Conservation (phyloP, 2,888 invertebrate species). For the Masnerella sp. region DNA sequence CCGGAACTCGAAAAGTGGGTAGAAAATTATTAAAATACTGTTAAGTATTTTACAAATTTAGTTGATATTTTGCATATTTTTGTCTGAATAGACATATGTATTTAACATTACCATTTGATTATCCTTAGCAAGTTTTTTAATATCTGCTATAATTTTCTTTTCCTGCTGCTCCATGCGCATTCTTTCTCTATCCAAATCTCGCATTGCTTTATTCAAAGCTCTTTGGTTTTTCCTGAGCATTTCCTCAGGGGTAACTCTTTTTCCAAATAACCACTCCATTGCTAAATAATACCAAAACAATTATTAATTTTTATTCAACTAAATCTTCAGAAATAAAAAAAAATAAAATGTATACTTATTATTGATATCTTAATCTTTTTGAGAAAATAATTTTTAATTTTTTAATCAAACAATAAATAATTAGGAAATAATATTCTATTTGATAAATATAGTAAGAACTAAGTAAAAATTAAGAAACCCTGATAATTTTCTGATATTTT, state of each 20-base stretch:
- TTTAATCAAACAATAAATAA: too few relatives aligned
- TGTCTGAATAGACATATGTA: not conserved
- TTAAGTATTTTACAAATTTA: too few relatives aligned
- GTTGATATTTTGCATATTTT: too few relatives aligned
- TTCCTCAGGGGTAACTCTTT: constrained; percentile 97
- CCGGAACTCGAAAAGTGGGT: too few relatives aligned
- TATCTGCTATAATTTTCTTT: constrained; percentile 98
- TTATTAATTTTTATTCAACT: not conserved
- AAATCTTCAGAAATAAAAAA: too few relatives aligned
- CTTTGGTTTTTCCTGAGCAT: constrained; percentile 99
- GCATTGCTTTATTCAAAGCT: constrained; percentile 98
- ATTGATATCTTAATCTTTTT: too few relatives aligned
- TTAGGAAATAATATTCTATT: too few relatives aligned
- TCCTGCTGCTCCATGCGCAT: constrained; percentile 99
- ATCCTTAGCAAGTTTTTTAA: constrained; percentile 99
- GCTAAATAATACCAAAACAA: not conserved
- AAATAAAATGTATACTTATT: not conserved
- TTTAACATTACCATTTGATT: constrained; percentile 92
- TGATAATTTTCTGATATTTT: too few relatives aligned
- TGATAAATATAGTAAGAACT: too few relatives aligned
- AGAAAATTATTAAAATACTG: too few relatives aligned
- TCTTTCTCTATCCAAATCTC: constrained; percentile 96
- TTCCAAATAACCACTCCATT: constrained; percentile 97
- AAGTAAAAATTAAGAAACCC: too few relatives aligned
- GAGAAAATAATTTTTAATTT: too few relatives aligned